Evolutionary conservation across 2,888 invertebrate species (phyloP).

Genomic region (Malthinus seriepunctatus): DNA sequence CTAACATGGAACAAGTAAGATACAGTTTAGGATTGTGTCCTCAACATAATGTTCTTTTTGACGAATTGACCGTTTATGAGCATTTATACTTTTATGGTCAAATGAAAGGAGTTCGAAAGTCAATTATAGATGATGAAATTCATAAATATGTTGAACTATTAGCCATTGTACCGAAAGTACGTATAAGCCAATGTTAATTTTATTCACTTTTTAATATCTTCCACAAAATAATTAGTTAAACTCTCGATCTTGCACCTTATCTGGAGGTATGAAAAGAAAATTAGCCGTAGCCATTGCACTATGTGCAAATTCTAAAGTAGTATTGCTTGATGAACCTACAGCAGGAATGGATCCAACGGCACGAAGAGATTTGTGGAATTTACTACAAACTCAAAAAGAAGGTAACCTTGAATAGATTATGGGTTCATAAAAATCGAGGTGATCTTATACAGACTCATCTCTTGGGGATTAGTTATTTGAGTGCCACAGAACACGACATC

Average conservation of each 20-base stretch:
- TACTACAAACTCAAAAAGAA: conserved; percentile 71
- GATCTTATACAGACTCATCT: no score
- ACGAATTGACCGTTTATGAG: conserved; percentile 79
- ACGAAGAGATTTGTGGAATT: conserved; percentile 79
- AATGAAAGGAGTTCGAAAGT: conserved; percentile 65
- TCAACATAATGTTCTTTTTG: conserved; percentile 84
- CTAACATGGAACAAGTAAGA: conserved; percentile 66
- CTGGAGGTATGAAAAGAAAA: conserved; percentile 80
- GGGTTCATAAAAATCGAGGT: no score
- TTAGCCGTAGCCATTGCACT: conserved; percentile 76
- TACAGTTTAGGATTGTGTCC: conserved; percentile 79
- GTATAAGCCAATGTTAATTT: neutral
- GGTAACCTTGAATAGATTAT: conserved; percentile 43
- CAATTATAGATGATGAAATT: conserved; percentile 63
- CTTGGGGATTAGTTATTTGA: no score
- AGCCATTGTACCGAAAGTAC: conserved; percentile 68
- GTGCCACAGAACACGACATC: no score
- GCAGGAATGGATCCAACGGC: conserved; percentile 88
- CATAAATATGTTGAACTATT: conserved; percentile 66
- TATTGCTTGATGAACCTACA: conserved; percentile 76
- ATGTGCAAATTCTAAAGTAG: conserved; percentile 74
- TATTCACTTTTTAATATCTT: neutral
- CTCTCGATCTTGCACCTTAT: conserved; percentile 63
- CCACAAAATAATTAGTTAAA: conserved; percentile 50
- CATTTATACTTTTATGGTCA: conserved; percentile 82